Conservation (phyloP, 2,888 invertebrate genomes). For the Drosophila borborema region DNA sequence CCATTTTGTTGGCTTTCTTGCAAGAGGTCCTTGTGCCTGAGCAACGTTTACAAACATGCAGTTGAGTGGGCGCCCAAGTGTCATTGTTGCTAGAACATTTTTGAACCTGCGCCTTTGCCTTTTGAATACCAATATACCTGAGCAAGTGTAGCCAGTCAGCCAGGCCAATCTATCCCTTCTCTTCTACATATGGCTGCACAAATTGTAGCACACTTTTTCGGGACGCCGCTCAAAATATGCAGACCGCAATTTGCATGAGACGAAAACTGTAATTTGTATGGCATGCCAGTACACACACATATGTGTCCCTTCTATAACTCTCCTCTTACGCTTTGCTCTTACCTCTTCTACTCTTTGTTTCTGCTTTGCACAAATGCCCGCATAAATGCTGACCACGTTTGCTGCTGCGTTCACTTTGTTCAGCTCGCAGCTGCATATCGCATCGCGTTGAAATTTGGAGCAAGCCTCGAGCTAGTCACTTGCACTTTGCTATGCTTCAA, state of each 20-base stretch:
- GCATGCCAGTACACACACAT: constrained; percentile 42
- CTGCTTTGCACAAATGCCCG: not conserved
- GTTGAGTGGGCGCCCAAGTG: constrained; percentile 73
- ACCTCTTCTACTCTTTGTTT: not conserved
- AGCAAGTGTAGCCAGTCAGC: not conserved
- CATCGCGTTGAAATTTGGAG: constrained; percentile 20
- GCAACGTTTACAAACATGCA: constrained; percentile 80
- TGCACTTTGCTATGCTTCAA: constrained; percentile 49
- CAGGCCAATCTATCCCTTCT: not conserved
- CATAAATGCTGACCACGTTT: constrained; percentile 46
- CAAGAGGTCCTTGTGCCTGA: constrained; percentile 75
- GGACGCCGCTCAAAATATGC: constrained; percentile 50
- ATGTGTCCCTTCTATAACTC: not conserved
- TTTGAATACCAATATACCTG: constrained; percentile 50
- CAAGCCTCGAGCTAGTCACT: constrained; percentile 11
- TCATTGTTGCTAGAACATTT: constrained; percentile 74
- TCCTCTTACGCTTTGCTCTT: not conserved
- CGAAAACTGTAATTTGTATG: constrained; percentile 59
- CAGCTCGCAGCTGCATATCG: constrained; percentile 28
- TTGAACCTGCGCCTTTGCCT: constrained; percentile 42
- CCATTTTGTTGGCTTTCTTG: constrained; percentile 67
- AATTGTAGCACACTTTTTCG: constrained; percentile 55
- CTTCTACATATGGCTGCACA: constrained; percentile 8
- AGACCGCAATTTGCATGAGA: constrained; percentile 58
- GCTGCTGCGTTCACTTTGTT: constrained; percentile 21